phyloP scores from a whole-genome alignment of 2,797 vertebrate species.

The Tauraco hartlaubi region DNA sequence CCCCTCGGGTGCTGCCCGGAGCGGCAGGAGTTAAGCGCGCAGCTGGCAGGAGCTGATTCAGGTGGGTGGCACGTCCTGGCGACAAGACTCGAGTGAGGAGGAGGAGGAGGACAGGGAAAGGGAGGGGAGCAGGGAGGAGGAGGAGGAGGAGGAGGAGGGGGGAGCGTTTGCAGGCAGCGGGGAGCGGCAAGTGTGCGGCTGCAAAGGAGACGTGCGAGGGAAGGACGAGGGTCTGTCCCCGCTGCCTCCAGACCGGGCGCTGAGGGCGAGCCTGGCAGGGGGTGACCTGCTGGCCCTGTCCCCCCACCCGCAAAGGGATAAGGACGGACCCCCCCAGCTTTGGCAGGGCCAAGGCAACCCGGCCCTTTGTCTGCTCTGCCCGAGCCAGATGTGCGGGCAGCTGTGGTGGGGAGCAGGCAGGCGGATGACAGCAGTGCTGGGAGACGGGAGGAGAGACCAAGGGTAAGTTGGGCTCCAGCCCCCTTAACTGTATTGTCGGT shows the following conservation, averaged over 20 bases:
- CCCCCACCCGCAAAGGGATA: neutral
- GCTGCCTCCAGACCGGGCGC: neutral
- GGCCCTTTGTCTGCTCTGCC: conserved; percentile 2
- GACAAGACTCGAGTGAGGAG: conserved; percentile 29
- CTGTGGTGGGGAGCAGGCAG: neutral
- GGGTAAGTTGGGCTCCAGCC: conserved; percentile 39
- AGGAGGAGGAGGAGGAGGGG: neutral
- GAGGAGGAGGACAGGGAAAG: neutral
- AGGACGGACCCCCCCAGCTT: neutral
- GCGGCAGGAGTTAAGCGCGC: conserved; percentile 45
- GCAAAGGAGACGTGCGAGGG: neutral
- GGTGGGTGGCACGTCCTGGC: conserved; percentile 68
- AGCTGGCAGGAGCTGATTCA: conserved; percentile 33
- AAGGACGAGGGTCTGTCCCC: neutral
- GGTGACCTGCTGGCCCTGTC: neutral
- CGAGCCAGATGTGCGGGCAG: conserved; percentile 38
- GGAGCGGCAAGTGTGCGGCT: neutral
- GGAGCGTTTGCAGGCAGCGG: neutral
- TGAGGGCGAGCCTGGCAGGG: neutral
- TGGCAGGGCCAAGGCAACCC: neutral
- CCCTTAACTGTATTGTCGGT: fast-evolving
- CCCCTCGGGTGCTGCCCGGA: neutral
- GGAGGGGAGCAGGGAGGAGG: conserved; percentile 7
- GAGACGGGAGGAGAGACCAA: neutral
- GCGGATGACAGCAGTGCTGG: neutral